phyloP scores from a whole-genome alignment of 2,113 vertebrate species.

The Nicator chloris region DNA sequence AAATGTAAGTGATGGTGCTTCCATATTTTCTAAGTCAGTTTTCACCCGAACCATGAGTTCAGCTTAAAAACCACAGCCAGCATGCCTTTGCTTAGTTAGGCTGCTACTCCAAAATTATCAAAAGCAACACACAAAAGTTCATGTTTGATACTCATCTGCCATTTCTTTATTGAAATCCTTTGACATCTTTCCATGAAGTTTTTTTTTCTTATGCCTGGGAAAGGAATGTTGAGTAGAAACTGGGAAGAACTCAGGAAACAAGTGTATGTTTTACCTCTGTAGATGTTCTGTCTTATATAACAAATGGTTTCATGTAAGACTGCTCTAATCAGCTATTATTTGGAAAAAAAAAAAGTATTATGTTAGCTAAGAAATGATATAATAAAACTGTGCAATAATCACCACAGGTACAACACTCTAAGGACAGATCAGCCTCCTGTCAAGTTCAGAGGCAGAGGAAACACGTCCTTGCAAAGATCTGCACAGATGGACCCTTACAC shows the following conservation, averaged over 20 bases:
- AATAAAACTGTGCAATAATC: background rate
- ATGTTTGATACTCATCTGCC: background rate
- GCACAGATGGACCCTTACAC: background rate
- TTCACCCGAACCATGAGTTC: background rate
- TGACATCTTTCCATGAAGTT: background rate
- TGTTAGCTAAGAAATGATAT: background rate
- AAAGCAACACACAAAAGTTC: background rate
- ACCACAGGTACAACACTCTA: background rate
- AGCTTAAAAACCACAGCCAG: background rate
- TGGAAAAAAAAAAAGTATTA: background rate
- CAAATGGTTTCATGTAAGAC: background rate
- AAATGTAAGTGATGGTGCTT: background rate
- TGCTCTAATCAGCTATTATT: background rate
- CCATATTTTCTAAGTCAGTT: background rate
- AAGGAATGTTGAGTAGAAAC: background rate
- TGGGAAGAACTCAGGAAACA: background rate
- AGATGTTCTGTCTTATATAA: background rate
- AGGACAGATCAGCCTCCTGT: background rate
- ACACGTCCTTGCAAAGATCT: background rate
- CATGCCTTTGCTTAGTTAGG: background rate
- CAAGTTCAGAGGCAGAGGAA: background rate
- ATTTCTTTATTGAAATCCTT: background rate
- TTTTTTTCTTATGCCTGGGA: fast-evolving
- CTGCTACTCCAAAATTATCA: background rate
- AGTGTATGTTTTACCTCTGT: background rate